Evolutionary conservation across 2,113 vertebrate species (phyloP), one percentile per base, ranked within the genome.

Genomic region (Halcyon senegalensis): DNA sequence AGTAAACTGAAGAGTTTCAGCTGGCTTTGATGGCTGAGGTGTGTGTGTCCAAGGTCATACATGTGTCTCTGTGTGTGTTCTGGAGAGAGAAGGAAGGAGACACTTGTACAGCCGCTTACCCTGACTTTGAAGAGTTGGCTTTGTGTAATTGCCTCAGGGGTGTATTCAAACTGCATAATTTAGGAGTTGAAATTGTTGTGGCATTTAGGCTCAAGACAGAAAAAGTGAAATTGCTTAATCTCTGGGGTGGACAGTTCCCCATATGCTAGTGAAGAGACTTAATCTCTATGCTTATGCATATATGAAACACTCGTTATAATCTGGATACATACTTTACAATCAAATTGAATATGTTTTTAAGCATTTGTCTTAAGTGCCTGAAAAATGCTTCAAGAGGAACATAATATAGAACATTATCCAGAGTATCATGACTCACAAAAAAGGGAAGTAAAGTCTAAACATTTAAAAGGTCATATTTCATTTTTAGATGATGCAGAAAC

Each of bases 401-500:
- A 63, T 66, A 86, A 88, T 64, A 92, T 5, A 58, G 83, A 95
- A 89, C 58, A 89, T 76, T 87, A 91, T 94, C n/a, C 39, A 84
- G 66, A 83, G n/a, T 75, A 91, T 55, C 50, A 87, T 83, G 78
- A 95, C 63, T 96, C 89, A 96, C 86, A 84, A 58, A 89, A 92
- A 78, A 84, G 4, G 62, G 62, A 86, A 78, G 56, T 53, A 59
- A 94, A 93, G 23, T 69, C 85, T 84, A 93, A 93, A 62, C n/a
- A 92, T 87, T 95, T 94, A 66, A 95, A 94, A 95, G 87, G 77
- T 89, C 70, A 31, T 93, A 58, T 84, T 94, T 92, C 80, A 92
- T 89, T 95, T 93, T 93, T 63, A 92, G 66, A 94, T 82, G 48
- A 85, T 60, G 59, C 37, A 82, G 48, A 95, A 90, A 27, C 50